Evolutionary conservation across 2,888 invertebrate species (phyloP).

Genomic region (Meganola albula): DNA sequence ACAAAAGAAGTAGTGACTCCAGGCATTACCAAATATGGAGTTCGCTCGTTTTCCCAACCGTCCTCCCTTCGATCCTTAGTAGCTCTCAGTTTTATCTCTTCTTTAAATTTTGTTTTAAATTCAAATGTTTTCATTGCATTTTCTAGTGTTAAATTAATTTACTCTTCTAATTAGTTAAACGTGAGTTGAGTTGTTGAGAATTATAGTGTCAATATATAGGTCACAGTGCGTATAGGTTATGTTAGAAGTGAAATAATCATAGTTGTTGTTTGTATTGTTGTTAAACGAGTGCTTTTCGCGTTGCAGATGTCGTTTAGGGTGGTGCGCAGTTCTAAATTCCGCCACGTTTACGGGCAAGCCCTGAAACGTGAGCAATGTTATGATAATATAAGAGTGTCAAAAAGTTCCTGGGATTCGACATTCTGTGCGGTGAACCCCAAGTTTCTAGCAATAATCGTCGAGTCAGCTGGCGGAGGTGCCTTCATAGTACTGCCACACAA

Average conservation of each 20-base stretch:
- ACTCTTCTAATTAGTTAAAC: constrained; percentile 56
- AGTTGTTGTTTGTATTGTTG: constrained; percentile 54
- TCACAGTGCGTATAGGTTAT: constrained; percentile 72
- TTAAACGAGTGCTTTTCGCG: constrained; percentile 54
- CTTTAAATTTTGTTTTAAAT: constrained; percentile 52
- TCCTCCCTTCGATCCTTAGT: constrained; percentile 76
- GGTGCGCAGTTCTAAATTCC: constrained; percentile 98
- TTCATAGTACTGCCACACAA: constrained; percentile 96
- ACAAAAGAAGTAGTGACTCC: constrained; percentile 62
- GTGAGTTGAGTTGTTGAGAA: constrained; percentile 59
- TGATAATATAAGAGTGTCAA: constrained; percentile 97
- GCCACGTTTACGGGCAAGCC: constrained; percentile 95
- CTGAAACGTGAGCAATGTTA: constrained; percentile 97
- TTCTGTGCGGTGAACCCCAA: constrained; percentile 99
- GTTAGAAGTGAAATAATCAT: constrained; percentile 59
- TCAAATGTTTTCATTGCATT: constrained; percentile 73
- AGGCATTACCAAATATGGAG: constrained; percentile 84
- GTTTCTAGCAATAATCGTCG: constrained; percentile 97
- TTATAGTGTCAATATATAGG: constrained; percentile 72
- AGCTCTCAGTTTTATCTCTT: constrained; percentile 72
- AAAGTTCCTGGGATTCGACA: constrained; percentile 98
- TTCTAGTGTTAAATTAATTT: constrained; percentile 59
- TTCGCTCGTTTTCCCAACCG: constrained; percentile 80
- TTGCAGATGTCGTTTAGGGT: constrained; percentile 96
- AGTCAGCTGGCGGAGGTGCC: constrained; percentile 97